A percentile compares a stretch with the other conserved stretches of the same genome.
Conservation (phyloP, 2,797 vertebrate species). For the Peromyscus nudipes region DNA sequence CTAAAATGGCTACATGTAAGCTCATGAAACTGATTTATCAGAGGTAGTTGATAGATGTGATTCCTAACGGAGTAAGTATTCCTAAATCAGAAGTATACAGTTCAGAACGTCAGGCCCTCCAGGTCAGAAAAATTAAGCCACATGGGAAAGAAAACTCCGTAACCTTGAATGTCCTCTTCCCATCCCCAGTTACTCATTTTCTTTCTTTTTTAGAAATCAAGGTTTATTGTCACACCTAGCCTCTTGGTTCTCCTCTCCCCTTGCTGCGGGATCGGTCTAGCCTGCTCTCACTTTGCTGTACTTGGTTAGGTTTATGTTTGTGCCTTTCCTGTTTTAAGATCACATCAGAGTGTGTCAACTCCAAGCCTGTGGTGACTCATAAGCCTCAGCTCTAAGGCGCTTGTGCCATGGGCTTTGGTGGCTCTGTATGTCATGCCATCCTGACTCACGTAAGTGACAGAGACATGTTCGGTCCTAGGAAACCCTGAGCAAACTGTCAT, state of each 20-base stretch:
- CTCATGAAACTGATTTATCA: background rate
- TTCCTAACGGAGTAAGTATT: background rate
- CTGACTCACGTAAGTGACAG: background rate
- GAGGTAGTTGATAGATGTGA: background rate
- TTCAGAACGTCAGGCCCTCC: background rate
- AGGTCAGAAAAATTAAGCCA: background rate
- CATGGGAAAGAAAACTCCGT: background rate
- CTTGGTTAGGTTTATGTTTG: constrained; percentile 45
- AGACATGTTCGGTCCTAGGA: background rate
- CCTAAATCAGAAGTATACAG: background rate
- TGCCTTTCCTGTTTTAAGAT: constrained; percentile 54
- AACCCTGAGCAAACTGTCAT: background rate
- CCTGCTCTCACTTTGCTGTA: background rate
- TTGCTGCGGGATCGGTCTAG: background rate
- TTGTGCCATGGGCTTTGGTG: background rate
- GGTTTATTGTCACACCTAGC: background rate
- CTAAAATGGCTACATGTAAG: background rate
- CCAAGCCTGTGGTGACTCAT: constrained; percentile 34
- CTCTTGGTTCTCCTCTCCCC: background rate
- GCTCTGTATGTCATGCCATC: background rate
- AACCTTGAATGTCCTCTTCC: background rate
- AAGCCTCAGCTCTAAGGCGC: background rate
- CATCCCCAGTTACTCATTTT: background rate
- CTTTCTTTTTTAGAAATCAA: background rate
- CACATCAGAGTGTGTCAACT: background rate